Percentiles rank a stretch among this genome's conserved stretches.
Conservation (phyloP, 2,113 vertebrate species). For the Charadrius vociferus region DNA sequence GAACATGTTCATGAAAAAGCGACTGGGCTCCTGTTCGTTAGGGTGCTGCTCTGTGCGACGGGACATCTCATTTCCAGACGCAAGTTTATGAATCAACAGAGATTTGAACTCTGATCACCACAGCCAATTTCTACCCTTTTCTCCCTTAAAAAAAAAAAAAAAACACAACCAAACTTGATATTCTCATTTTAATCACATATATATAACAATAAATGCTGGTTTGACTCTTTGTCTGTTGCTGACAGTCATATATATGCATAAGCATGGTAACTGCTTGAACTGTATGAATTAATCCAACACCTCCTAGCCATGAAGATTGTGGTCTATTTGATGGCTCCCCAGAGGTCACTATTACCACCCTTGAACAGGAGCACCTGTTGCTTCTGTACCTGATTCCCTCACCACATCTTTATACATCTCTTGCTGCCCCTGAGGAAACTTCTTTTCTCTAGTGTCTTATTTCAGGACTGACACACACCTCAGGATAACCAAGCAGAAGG, state of each 20-base stretch:
- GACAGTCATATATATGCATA: not conserved
- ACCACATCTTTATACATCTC: not conserved
- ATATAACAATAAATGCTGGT: not conserved
- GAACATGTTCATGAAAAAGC: accelerated
- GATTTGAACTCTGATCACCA: not conserved
- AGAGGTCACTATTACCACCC: not conserved
- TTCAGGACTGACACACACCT: not conserved
- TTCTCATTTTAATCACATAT: not conserved
- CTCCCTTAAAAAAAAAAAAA: not conserved
- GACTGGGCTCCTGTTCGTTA: not conserved
- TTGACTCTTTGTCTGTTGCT: not conserved
- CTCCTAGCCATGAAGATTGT: not conserved
- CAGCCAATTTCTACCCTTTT: not conserved
- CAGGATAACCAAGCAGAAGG: not conserved
- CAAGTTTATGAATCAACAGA: not conserved
- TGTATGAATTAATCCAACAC: not conserved
- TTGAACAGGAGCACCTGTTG: not conserved
- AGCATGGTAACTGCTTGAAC: not conserved
- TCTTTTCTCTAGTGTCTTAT: not conserved
- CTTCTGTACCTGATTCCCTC: not conserved
- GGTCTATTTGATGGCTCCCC: not conserved
- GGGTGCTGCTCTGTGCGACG: not conserved
- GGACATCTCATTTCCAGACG: not conserved
- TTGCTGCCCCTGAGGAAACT: not conserved
- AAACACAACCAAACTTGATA: not conserved